A percentile compares a stretch with the other conserved stretches of the same genome.
phyloP scores from a whole-genome alignment of 2,113 vertebrate species.

The Astur gentilis region DNA sequence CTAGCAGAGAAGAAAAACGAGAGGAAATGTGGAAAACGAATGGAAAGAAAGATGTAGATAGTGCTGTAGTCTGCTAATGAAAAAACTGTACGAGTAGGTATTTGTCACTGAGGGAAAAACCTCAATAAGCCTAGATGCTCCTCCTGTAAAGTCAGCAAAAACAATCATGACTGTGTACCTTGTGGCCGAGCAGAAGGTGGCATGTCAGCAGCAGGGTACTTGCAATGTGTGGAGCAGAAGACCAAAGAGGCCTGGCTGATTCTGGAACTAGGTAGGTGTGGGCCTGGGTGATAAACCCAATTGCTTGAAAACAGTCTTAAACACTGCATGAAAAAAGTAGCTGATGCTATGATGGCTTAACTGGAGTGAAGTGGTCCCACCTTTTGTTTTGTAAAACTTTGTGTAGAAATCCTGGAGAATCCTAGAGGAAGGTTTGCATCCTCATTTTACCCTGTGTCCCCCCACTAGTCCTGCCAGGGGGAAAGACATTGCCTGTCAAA shows the following conservation, averaged over 20 bases:
- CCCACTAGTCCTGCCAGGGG: neutral
- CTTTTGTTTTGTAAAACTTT: neutral
- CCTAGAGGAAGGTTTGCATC: neutral
- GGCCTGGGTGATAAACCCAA: neutral
- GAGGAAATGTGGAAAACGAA: neutral
- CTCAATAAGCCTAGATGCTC: fast-evolving
- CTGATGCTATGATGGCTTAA: neutral
- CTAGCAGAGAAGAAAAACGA: neutral
- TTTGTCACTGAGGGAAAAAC: neutral
- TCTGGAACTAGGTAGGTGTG: neutral
- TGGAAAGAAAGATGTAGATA: neutral
- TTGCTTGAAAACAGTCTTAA: neutral
- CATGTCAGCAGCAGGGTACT: fast-evolving
- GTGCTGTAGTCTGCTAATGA: neutral
- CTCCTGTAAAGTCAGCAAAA: neutral
- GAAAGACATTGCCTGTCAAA: neutral
- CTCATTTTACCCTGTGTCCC: neutral
- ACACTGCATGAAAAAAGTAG: neutral
- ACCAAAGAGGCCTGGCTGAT: fast-evolving
- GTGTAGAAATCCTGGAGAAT: neutral
- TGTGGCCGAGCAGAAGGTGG: neutral
- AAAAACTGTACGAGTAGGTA: neutral
- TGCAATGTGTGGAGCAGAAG: neutral
- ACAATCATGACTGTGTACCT: fast-evolving
- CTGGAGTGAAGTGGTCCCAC: neutral